Conservation (phyloP, 2,888 invertebrate species). For the Coleophora flavipennella region DNA sequence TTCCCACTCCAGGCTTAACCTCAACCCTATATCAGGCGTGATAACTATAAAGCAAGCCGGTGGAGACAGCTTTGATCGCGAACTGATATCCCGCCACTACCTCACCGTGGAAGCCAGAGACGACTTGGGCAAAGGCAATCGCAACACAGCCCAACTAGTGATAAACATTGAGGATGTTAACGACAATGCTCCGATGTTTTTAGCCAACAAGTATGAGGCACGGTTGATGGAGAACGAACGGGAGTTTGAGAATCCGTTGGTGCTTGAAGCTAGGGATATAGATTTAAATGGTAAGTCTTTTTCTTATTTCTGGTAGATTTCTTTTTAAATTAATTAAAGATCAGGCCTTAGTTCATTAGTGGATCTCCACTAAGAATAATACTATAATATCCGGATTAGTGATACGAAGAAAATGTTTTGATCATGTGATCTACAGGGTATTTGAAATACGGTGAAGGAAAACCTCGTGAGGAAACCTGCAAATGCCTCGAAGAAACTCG, state of each 20-base stretch:
- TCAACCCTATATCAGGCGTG: constrained; percentile 87
- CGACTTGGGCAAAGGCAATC: constrained; percentile 79
- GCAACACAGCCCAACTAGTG: constrained; percentile 87
- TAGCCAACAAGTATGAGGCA: constrained; percentile 86
- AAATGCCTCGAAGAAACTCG: too few relatives aligned
- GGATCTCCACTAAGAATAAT: too few relatives aligned
- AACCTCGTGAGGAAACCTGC: too few relatives aligned
- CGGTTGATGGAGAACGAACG: constrained; percentile 86
- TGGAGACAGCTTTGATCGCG: constrained; percentile 87
- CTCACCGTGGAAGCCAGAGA: constrained; percentile 93
- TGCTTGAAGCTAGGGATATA: constrained; percentile 86
- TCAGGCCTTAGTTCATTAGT: too few relatives aligned
- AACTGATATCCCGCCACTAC: constrained; percentile 85
- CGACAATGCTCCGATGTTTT: constrained; percentile 90
- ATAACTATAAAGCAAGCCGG: constrained; percentile 85
- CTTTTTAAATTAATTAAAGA: too few relatives aligned
- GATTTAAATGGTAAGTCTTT: constrained; percentile 81
- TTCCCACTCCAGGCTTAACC: constrained; percentile 75
- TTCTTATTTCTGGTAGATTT: background rate
- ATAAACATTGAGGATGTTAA: constrained; percentile 90
- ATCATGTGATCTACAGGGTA: too few relatives aligned
- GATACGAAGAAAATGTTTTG: too few relatives aligned
- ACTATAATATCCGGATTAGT: too few relatives aligned
- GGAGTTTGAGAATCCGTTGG: constrained; percentile 82
- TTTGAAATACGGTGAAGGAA: too few relatives aligned